Percentiles rank a stretch among this genome's conserved stretches.
Conservation (phyloP, 2,888 invertebrate species). For the Cloeon dipterum region DNA sequence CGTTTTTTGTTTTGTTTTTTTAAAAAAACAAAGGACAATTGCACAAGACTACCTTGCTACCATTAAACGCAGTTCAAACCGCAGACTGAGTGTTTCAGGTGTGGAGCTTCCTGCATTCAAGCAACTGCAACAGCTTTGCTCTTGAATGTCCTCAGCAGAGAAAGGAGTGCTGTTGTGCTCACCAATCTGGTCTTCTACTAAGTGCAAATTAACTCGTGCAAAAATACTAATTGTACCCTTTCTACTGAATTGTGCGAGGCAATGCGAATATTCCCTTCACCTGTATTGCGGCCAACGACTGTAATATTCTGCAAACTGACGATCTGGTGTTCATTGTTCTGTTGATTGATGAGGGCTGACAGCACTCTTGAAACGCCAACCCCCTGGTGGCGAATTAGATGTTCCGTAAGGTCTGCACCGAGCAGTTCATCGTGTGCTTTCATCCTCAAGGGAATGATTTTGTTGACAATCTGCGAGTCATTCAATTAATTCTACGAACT, state of each 20-base stretch:
- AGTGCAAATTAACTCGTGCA: too few species aligned
- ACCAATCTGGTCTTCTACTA: too few species aligned
- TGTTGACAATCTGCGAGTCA: conserved; percentile 31
- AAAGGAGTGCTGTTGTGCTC: background rate
- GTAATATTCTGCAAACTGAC: background rate
- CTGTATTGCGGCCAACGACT: conserved; percentile 3
- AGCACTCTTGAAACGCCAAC: conserved; percentile 14
- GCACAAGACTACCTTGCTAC: background rate
- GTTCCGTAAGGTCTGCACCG: conserved; percentile 77
- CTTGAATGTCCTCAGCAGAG: background rate
- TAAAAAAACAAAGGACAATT: too few species aligned
- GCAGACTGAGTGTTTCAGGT: background rate
- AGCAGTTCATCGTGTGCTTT: conserved; percentile 61
- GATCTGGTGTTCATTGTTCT: background rate
- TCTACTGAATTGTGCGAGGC: too few species aligned
- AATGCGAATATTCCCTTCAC: too few species aligned
- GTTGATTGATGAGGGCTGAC: conserved; percentile 10
- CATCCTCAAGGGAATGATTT: conserved; percentile 64
- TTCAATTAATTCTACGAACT: background rate
- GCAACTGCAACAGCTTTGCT: background rate
- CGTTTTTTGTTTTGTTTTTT: too few species aligned
- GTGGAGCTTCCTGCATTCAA: background rate
- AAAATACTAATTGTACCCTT: too few species aligned
- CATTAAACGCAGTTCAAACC: background rate
- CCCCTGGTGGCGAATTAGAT: conserved; percentile 41